These are phyloP conservation scores for Megalopta genalis DNA, from an alignment of 1,140 invertebrate species.

Conservation along the genomic window DNA sequence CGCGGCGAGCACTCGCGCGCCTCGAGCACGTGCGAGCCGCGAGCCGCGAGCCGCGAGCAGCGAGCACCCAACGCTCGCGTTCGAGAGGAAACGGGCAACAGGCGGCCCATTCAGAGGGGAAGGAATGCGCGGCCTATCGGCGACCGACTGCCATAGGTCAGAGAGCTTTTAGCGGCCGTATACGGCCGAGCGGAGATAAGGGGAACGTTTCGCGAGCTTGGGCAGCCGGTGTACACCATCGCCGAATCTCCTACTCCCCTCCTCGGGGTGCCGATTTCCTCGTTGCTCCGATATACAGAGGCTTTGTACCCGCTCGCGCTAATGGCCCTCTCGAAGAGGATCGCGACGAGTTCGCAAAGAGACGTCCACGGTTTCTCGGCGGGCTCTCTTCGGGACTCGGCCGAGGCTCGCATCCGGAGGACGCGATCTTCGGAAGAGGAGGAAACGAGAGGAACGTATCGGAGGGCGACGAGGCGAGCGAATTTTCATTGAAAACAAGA, in stretches of 20 bases:
- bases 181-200: slow-evolving; percentile 63
- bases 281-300: neutral
- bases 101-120: slow-evolving; percentile 73
- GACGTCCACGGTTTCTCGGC: too few relatives aligned
- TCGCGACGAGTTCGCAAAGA: too few relatives aligned
- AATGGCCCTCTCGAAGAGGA: neutral
- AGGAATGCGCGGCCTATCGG: slow-evolving; percentile 75
- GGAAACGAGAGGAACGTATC: too few relatives aligned
- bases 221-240: slow-evolving; percentile 23
- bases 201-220: slow-evolving; percentile 66
- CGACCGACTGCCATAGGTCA: slow-evolving; percentile 77
- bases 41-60: too few relatives aligned
- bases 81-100: slow-evolving; percentile 74
- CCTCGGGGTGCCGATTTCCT: neutral
- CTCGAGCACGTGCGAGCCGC: slow-evolving; percentile 1
- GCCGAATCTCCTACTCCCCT: neutral
- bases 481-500: slow-evolving; percentile 35
- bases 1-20: too few relatives aligned
- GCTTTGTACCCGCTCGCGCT: neutral
- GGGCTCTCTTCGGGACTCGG: too few relatives aligned
- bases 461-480: neutral
- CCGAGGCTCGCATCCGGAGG: too few relatives aligned
- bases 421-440: too few relatives aligned
- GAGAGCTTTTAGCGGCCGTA: slow-evolving; percentile 73
- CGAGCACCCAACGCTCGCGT: slow-evolving; percentile 17